A percentile compares a stretch with the other conserved stretches of the same genome.
phyloP scores from a whole-genome alignment of 2,797 vertebrate genomes.

The Psittacula echo region DNA sequence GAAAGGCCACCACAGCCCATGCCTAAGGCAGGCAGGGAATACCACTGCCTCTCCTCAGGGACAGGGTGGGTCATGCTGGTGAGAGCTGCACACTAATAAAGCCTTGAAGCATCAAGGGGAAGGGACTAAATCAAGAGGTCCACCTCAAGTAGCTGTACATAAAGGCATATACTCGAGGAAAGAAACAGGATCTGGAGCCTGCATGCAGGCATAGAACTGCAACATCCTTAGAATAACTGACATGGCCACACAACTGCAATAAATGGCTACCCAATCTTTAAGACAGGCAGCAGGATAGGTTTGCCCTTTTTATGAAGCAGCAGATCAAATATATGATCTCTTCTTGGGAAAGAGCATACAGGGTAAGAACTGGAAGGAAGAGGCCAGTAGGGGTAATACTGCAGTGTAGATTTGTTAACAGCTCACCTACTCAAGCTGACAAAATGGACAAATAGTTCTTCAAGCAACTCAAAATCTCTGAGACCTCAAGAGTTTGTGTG shows the following conservation, averaged over 20 bases:
- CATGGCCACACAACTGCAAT: background rate
- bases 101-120: background rate
- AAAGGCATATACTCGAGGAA: background rate
- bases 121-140: background rate
- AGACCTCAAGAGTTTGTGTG: background rate
- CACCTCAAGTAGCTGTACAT: background rate
- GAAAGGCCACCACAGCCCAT: background rate
- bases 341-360: background rate
- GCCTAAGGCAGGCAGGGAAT: background rate
- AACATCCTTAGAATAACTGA: background rate
- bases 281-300: background rate
- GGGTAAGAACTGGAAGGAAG: background rate
- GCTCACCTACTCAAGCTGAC: background rate
- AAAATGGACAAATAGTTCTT: background rate
- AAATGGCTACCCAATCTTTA: background rate
- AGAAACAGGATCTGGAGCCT: background rate
- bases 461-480: background rate
- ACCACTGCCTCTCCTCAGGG: background rate
- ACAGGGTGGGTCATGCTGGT: background rate
- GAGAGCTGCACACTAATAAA: background rate
- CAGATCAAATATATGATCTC: background rate
- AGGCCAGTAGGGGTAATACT: background rate
- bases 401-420: background rate
- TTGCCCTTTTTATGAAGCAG: background rate
- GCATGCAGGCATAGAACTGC: background rate